Percentiles rank a stretch among this genome's conserved stretches.
phyloP scores from a whole-genome alignment of 1,140 invertebrate genomes.

The Zaprionus ghesquierei region DNA sequence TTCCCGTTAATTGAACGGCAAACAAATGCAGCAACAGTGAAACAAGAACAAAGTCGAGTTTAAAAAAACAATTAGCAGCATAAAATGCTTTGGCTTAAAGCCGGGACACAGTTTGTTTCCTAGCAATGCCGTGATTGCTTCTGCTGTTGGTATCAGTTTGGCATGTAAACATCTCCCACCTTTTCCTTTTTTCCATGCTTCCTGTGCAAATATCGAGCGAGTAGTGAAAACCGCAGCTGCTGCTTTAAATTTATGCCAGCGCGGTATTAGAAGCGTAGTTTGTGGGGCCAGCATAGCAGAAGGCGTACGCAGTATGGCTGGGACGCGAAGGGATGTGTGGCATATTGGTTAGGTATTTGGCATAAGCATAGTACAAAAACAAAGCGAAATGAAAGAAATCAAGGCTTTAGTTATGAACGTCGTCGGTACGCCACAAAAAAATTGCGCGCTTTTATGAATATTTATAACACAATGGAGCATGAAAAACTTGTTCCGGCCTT shows the following conservation, averaged over 20 bases:
- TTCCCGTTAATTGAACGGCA: conserved; percentile 73
- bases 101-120: conserved; percentile 44
- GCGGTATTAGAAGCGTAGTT: conserved; percentile 74
- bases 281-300: conserved; percentile 50
- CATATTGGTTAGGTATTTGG: conserved; percentile 72
- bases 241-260: conserved; percentile 78
- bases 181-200: no score
- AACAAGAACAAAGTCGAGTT: conserved; percentile 34
- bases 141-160: conserved; percentile 23
- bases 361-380: conserved; percentile 23
- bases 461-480: conserved; percentile 78
- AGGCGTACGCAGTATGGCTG: conserved; percentile 12
- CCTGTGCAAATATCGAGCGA: conserved; percentile 23
- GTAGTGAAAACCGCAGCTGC: conserved; percentile 71
- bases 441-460: conserved; percentile 72
- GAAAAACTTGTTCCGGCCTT: conserved; percentile 59
- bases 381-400: conserved; percentile 69
- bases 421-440: conserved; percentile 52
- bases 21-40: conserved; percentile 48
- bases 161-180: conserved; percentile 12
- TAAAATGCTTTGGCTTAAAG: conserved; percentile 63
- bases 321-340: conserved; percentile 1
- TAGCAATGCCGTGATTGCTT: conserved; percentile 14
- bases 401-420: conserved; percentile 68
- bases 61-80: conserved; percentile 75